These are phyloP conservation scores for Macheiramphus alcinus DNA, from an alignment of 2,113 vertebrate genomes.

Conservation along the genomic window DNA sequence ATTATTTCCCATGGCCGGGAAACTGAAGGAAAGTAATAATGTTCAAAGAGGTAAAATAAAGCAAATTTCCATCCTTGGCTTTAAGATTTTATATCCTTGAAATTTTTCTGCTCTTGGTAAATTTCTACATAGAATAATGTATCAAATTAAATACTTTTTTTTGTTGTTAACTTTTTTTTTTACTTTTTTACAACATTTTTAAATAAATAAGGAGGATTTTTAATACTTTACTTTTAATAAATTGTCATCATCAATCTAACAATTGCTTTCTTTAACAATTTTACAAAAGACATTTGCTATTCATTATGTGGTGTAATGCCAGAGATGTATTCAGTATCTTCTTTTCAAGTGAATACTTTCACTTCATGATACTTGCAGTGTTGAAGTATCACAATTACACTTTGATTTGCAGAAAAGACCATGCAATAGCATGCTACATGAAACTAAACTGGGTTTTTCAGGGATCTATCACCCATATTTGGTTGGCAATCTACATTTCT, in stretches of 20 bases:
- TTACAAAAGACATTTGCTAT: background rate
- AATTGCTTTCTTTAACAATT: background rate
- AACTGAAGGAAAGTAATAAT: background rate
- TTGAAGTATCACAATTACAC: background rate
- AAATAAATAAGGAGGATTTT: background rate
- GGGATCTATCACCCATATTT: background rate
- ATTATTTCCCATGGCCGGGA: background rate
- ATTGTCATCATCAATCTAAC: background rate
- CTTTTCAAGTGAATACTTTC: background rate
- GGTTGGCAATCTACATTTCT: background rate
- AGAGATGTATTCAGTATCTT: background rate
- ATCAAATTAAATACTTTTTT: background rate
- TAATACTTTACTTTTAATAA: background rate
- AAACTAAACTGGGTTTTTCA: background rate
- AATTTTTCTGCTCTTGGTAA: background rate
- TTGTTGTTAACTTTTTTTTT: background rate
- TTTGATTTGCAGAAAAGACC: background rate
- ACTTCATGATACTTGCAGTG: background rate
- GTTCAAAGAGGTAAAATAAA: background rate
- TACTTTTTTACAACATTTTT: background rate
- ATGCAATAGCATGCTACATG: background rate
- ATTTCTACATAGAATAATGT: background rate
- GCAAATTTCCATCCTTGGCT: background rate
- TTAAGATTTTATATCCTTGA: background rate
- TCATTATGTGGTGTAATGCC: background rate